Evolutionary conservation across 2,888 invertebrate genomes (phyloP).

Genomic region (Sphaeridia pumilis): DNA sequence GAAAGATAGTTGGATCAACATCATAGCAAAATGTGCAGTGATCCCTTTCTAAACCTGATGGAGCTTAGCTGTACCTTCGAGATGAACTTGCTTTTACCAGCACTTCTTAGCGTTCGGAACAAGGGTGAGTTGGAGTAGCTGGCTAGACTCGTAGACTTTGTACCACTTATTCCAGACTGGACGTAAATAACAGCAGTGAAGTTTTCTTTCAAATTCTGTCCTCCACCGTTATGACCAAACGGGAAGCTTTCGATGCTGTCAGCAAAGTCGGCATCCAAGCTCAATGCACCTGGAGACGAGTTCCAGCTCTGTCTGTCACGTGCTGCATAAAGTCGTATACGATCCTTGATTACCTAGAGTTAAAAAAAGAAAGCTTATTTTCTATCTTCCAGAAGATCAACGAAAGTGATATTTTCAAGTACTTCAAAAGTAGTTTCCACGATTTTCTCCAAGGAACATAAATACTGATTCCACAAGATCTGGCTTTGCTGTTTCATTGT

Average conservation of each 20-base stretch:
- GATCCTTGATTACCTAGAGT: slow-evolving; percentile 70
- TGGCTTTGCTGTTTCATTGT: slow-evolving; percentile 86
- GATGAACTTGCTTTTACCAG: slow-evolving; percentile 74
- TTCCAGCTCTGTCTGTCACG: slow-evolving; percentile 82
- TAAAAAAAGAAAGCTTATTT: no score
- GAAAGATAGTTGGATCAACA: slow-evolving; percentile 33
- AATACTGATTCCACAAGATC: slow-evolving; percentile 90
- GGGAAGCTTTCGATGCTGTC: slow-evolving; percentile 65
- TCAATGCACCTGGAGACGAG: slow-evolving; percentile 56
- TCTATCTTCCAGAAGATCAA: neutral
- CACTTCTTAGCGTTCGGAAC: slow-evolving; percentile 71
- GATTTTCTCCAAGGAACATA: slow-evolving; percentile 93
- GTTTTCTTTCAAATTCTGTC: slow-evolving; percentile 45
- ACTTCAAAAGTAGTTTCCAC: slow-evolving; percentile 91
- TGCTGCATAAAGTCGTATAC: slow-evolving; percentile 62
- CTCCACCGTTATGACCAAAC: slow-evolving; percentile 45
- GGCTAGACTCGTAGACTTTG: slow-evolving; percentile 43
- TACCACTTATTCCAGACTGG: slow-evolving; percentile 47
- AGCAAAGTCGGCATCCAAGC: slow-evolving; percentile 71
- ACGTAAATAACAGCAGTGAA: slow-evolving; percentile 73
- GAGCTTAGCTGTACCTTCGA: slow-evolving; percentile 57
- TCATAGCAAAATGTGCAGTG: neutral
- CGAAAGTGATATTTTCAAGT: slow-evolving; percentile 36
- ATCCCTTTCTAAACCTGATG: neutral
- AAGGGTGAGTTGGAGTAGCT: slow-evolving; percentile 54